Base-by-base conservation (phyloP, 2,888 invertebrate species). In the Argyresthia albistria region DNA sequence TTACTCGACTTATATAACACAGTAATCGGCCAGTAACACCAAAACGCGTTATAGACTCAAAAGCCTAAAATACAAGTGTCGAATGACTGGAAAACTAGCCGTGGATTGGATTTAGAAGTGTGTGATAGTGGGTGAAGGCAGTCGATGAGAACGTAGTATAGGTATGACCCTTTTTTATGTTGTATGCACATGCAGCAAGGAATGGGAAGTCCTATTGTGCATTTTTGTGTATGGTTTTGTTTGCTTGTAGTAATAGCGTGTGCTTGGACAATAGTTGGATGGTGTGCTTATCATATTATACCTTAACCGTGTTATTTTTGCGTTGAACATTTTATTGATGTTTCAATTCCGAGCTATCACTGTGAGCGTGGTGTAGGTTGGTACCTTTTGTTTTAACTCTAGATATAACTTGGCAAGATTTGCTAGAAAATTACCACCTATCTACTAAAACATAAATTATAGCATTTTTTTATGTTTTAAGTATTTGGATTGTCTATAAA, bases 71-170 rank as follows among this genome's bases (percentile, higher is more conserved):
- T 15, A 11, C 15, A 39, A 16, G 42, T 50, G 42, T 42, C 8
- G 25, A 43, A 42, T 49, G 49, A 8, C 7, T n/a, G 12, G n/a
- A 14, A 14, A 36, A 48, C 1, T 14, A 42, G 42, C 42, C 42
- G 50, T 25, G 4, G 11, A 43, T 50, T 43, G 35, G 42, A 8
- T 42, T 1, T n/a, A n/a, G 9, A 12, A 11, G 42, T 39, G 49
- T 11, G 2, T 47, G 8, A n/a, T 47, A 35, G 35, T 35, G 25
- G 50, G 42, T 10, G 43, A 4, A 12, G 4, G 50, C 43, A 42
- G 43, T 50, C 50, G 50, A 50, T 50, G 35, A 14, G 15, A 48
- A 37, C 36, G 48, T 48, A 48, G 47, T 47, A 35, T 47, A 35
- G 47, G 45, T 45, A 10, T 15, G 14, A 16, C 45, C 10, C 45